phyloP scores from a whole-genome alignment of 2,113 vertebrate species.

The Eptesicus fuscus region DNA sequence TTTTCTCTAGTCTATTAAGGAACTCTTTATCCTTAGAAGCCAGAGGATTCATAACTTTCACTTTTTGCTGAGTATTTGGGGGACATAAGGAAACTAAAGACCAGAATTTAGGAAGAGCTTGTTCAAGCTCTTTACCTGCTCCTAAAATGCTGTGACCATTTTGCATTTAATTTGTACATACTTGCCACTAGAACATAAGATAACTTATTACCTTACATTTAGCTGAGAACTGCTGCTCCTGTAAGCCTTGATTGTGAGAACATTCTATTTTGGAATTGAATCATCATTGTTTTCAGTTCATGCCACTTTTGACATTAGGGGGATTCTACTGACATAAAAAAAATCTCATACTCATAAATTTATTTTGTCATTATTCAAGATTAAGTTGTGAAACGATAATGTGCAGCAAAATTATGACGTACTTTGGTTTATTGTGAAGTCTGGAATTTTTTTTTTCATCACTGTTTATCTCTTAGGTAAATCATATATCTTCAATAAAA shows the following conservation, averaged over 20 bases:
- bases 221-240: not conserved
- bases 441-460: not conserved
- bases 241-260: not conserved
- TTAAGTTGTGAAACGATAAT: not conserved
- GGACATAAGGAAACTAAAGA: not conserved
- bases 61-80: not conserved
- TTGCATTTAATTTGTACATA: not conserved
- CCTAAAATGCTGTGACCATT: not conserved
- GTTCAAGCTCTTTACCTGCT: not conserved
- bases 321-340: not conserved
- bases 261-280: not conserved
- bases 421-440: not conserved
- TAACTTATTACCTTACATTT: not conserved
- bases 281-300: not conserved
- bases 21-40: not conserved
- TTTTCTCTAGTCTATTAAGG: not conserved
- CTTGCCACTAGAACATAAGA: not conserved
- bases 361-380: not conserved
- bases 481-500: slow-evolving; percentile 22
- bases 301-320: not conserved
- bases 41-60: not conserved
- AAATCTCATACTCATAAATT: not conserved
- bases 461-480: slow-evolving; percentile 16
- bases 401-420: not conserved
- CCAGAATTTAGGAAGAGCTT: not conserved